These are phyloP conservation scores for Acanthornis magna DNA, from an alignment of 2,797 vertebrate genomes.

Conservation along the genomic window DNA sequence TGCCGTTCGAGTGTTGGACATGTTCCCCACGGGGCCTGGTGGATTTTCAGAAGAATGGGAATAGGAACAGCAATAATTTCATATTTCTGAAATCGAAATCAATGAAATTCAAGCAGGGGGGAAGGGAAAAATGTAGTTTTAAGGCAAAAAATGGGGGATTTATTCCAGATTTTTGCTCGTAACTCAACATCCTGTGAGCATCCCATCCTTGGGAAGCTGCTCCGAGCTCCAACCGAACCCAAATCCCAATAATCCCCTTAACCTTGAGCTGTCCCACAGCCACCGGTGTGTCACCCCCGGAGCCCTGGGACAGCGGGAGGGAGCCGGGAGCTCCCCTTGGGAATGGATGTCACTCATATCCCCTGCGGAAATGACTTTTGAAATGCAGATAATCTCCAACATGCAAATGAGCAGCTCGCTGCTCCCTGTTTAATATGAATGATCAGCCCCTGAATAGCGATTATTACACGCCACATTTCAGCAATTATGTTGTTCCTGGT, in stretches of 20 bases:
- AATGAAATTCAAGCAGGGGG: not conserved
- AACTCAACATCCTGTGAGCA: rapidly evolving
- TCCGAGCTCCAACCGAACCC: not conserved
- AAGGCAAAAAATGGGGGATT: not conserved
- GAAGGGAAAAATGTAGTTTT: not conserved
- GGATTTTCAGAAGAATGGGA: not conserved
- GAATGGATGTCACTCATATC: conserved; percentile 97
- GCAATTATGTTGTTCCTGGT: conserved; percentile 96
- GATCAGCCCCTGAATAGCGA: conserved; percentile 97
- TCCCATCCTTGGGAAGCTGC: not conserved
- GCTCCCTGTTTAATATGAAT: conserved; percentile 99
- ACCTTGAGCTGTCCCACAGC: conserved; percentile 40
- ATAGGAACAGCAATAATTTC: not conserved
- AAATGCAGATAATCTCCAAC: conserved; percentile 99
- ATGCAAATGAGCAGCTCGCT: conserved; percentile 99
- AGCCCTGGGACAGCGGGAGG: conserved; percentile 82
- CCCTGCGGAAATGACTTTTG: conserved; percentile 99
- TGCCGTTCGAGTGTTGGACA: not conserved
- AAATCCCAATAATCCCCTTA: not conserved
- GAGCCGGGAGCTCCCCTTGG: conserved; percentile 82
- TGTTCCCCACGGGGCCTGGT: rapidly evolving
- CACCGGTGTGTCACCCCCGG: conserved; percentile 48
- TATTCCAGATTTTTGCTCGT: not conserved
- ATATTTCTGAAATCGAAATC: not conserved
- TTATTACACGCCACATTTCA: conserved; percentile 96